These are phyloP conservation scores for Megastigmus dorsalis DNA, from an alignment of 2,888 invertebrate genomes.

Conservation along the genomic window DNA sequence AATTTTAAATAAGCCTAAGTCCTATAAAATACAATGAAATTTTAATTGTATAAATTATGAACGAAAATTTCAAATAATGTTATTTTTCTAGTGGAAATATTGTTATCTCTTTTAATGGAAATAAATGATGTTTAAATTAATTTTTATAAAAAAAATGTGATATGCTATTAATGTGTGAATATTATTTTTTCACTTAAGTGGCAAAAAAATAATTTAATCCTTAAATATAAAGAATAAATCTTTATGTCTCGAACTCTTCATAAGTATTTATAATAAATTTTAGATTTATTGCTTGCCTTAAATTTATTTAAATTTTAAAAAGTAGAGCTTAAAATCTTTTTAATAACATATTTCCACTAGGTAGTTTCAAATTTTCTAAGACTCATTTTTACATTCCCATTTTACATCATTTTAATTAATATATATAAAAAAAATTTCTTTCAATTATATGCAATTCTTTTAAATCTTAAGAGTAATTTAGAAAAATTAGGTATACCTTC, in stretches of 20 bases:
- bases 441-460: slow-evolving; percentile 26
- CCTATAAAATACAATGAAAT: slow-evolving; percentile 5
- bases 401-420: slow-evolving; percentile 26
- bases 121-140: background rate
- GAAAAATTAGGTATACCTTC: no score
- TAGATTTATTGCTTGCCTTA: background rate
- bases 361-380: slow-evolving; percentile 13
- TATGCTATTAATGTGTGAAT: background rate
- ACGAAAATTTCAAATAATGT: slow-evolving; percentile 9
- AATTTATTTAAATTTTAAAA: slow-evolving; percentile 2
- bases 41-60: background rate
- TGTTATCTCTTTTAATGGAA: no score
- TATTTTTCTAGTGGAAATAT: slow-evolving; percentile 40
- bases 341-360: slow-evolving; percentile 47
- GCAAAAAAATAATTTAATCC: background rate
- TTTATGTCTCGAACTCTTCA: background rate
- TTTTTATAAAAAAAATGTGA: slow-evolving; percentile 15
- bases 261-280: slow-evolving; percentile 9
- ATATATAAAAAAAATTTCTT: slow-evolving; percentile 1
- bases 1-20: slow-evolving; percentile 15
- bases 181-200: background rate
- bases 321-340: slow-evolving; percentile 9
- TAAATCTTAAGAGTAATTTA: slow-evolving; percentile 28
- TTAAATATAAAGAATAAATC: background rate
- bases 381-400: slow-evolving; percentile 50